phyloP scores from a whole-genome alignment of 2,797 vertebrate species.

The Anabacerthia variegaticeps region DNA sequence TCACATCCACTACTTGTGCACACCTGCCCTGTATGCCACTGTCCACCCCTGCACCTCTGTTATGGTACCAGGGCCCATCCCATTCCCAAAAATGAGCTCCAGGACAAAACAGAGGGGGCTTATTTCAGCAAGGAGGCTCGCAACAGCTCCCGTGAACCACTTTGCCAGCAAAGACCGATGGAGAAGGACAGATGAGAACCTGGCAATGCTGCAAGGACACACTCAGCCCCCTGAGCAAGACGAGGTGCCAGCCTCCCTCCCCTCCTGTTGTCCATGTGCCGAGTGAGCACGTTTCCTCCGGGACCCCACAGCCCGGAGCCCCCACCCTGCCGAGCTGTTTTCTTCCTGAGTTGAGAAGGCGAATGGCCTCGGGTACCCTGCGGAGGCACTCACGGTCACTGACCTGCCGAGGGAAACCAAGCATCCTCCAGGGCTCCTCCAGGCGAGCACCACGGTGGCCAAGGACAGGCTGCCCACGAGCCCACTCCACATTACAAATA shows the following conservation, averaged over 20 bases:
- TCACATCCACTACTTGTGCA: neutral
- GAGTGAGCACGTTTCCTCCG: neutral
- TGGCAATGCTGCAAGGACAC: neutral
- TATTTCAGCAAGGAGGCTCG: neutral
- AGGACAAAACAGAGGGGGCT: fast-evolving
- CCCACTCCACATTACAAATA: fast-evolving
- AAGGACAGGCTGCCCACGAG: fast-evolving
- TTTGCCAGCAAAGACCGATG: neutral
- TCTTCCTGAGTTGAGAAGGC: constrained; percentile 54
- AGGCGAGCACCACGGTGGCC: fast-evolving
- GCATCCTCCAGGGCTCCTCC: neutral
- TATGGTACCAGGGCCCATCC: neutral
- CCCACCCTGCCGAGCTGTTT: neutral
- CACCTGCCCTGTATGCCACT: fast-evolving
- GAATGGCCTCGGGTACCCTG: neutral
- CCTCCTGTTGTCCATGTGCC: neutral
- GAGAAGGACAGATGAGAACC: neutral
- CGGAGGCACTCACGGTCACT: constrained; percentile 22
- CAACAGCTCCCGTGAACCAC: fast-evolving
- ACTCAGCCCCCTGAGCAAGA: fast-evolving
- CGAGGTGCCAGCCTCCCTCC: neutral
- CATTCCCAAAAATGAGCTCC: neutral
- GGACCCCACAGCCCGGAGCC: neutral
- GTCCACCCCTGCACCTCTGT: fast-evolving
- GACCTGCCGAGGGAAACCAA: fast-evolving